Percentiles rank a stretch among this genome's conserved stretches.
These are phyloP conservation scores for Megalopta genalis DNA, from an alignment of 1,140 invertebrate species.

Conservation along the genomic window DNA sequence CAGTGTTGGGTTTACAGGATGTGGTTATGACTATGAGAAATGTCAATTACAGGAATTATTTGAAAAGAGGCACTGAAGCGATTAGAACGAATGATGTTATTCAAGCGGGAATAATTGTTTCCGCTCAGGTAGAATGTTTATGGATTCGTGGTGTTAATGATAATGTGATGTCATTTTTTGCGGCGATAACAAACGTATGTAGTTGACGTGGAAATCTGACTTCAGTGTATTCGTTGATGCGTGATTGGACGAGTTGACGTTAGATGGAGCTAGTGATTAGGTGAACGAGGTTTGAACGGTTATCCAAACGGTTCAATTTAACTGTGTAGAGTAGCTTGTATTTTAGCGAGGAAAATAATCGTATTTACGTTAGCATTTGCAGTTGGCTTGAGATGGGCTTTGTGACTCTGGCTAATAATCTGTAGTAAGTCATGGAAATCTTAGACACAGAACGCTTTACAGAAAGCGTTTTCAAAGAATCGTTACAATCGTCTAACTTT, in stretches of 20 bases:
- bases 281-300: not conserved
- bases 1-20: not conserved
- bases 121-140: not conserved
- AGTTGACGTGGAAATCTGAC: conserved; percentile 17
- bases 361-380: not conserved
- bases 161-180: not conserved
- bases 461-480: not conserved
- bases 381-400: not conserved
- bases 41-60: not conserved
- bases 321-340: not conserved
- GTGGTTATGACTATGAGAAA: too few species aligned
- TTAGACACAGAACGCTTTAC: not conserved
- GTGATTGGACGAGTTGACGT: conserved; percentile 9
- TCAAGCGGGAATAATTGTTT: too few species aligned
- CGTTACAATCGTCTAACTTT: not conserved
- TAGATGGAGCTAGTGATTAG: conserved; percentile 30
- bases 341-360: not conserved
- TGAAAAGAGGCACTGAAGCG: not conserved
- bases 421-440: not conserved
- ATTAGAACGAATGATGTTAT: not conserved
- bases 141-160: too few species aligned
- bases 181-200: not conserved
- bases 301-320: not conserved
- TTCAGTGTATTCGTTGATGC: conserved; percentile 1
- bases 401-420: not conserved